Percentiles rank a stretch among this genome's conserved stretches.
These are phyloP conservation scores for Malaclemys terrapin DNA, from an alignment of 2,113 vertebrate genomes.

Conservation along the genomic window DNA sequence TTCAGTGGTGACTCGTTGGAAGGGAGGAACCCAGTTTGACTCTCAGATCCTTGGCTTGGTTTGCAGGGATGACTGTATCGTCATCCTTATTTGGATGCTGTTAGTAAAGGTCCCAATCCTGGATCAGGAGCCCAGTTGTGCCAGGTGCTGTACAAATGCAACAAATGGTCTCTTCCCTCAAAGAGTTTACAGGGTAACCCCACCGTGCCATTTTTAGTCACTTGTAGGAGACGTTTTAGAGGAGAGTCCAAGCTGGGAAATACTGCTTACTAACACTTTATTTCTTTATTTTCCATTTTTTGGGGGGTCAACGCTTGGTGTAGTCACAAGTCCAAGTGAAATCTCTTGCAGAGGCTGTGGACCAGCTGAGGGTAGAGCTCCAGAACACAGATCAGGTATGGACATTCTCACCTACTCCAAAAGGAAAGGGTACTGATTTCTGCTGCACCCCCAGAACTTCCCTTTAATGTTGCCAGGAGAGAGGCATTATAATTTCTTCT, in stretches of 20 bases:
- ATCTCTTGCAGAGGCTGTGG: constrained; percentile 82
- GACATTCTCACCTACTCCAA: not conserved
- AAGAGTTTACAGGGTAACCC: not conserved
- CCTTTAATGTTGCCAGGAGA: not conserved
- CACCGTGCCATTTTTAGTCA: not conserved
- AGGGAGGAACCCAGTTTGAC: not conserved
- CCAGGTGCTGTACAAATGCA: not conserved
- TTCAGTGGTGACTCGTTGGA: not conserved
- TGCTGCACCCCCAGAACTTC: not conserved
- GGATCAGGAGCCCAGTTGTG: not conserved
- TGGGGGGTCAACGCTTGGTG: not conserved
- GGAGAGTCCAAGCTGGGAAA: not conserved
- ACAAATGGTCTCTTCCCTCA: not conserved
- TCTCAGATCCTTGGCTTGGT: not conserved
- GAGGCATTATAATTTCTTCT: not conserved
- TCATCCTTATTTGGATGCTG: not conserved
- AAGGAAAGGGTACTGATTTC: not conserved
- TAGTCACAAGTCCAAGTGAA: constrained; percentile 86
- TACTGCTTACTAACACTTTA: accelerated
- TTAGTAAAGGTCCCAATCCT: not conserved
- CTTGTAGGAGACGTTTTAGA: not conserved
- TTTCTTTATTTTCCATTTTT: constrained; percentile 4
- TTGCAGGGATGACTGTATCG: not conserved
- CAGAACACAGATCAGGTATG: constrained; percentile 87
- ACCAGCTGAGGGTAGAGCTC: constrained; percentile 84